A percentile compares a stretch with the other conserved stretches of the same genome.
These are phyloP conservation scores for Glyptemys insculpta DNA, from an alignment of 2,797 vertebrate species.

Conservation along the genomic window DNA sequence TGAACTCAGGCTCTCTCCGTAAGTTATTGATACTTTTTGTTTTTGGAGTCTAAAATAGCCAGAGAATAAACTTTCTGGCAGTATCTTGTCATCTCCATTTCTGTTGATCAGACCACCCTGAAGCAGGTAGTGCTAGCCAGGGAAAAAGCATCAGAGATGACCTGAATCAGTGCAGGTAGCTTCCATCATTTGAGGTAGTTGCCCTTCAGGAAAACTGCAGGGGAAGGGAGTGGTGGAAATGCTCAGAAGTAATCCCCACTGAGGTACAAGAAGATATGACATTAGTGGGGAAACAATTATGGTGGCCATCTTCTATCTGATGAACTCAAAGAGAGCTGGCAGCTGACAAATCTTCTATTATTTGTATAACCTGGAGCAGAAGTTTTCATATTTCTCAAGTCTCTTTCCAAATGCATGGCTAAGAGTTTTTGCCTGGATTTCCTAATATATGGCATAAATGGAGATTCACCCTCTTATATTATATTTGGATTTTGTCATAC, in stretches of 20 bases:
- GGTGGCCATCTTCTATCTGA: neutral
- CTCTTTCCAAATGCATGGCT: neutral
- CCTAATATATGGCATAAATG: neutral
- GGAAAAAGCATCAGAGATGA: neutral
- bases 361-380: neutral
- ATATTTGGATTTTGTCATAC: neutral
- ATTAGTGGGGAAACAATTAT: rapidly evolving
- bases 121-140: neutral
- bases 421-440: neutral
- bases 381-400: neutral
- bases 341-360: neutral
- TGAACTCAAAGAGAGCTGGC: neutral
- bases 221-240: neutral
- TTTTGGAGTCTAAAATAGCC: neutral
- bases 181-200: neutral
- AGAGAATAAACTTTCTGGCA: neutral
- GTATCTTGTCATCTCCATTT: neutral
- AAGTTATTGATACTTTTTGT: neutral
- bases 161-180: neutral
- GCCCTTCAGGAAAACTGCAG: neutral
- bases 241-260: rapidly evolving
- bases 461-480: neutral
- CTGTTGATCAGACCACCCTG: neutral
- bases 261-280: neutral
- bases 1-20: neutral